A percentile compares a stretch with the other conserved stretches of the same genome.
phyloP scores from a whole-genome alignment of 2,888 invertebrate species.

The Agrochola macilenta region DNA sequence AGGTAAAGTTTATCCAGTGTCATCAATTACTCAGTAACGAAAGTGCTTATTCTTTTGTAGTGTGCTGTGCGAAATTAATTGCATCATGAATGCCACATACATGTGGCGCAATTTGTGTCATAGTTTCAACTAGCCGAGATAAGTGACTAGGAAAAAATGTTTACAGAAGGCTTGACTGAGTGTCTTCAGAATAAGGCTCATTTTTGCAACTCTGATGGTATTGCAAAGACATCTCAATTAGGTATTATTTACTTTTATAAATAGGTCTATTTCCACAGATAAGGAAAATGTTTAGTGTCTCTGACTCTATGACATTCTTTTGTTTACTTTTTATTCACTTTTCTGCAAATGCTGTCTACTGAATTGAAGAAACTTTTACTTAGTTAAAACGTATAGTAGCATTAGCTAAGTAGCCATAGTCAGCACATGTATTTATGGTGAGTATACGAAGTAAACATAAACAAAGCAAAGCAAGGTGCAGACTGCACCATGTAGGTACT shows the following conservation, averaged over 20 bases:
- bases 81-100: slow-evolving; percentile 36
- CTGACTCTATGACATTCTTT: background rate
- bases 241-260: background rate
- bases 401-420: background rate
- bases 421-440: background rate
- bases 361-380: background rate
- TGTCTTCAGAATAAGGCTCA: background rate
- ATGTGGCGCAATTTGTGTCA: slow-evolving; percentile 35
- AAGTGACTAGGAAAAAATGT: slow-evolving; percentile 33
- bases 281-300: slow-evolving; percentile 7
- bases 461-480: background rate
- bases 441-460: background rate
- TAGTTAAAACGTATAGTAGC: background rate
- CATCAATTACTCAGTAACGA: background rate
- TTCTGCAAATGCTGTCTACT: background rate
- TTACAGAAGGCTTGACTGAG: slow-evolving; percentile 26
- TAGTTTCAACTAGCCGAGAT: slow-evolving; percentile 19
- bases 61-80: slow-evolving; percentile 41
- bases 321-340: slow-evolving; percentile 3
- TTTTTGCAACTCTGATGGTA: slow-evolving; percentile 15
- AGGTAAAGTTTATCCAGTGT: background rate
- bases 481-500: background rate
- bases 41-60: slow-evolving; percentile 11
- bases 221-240: background rate
- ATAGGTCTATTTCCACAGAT: background rate